Percentiles rank a stretch among this genome's conserved stretches.
phyloP scores from a whole-genome alignment of 2,888 invertebrate species.

The Napeogenes inachia region DNA sequence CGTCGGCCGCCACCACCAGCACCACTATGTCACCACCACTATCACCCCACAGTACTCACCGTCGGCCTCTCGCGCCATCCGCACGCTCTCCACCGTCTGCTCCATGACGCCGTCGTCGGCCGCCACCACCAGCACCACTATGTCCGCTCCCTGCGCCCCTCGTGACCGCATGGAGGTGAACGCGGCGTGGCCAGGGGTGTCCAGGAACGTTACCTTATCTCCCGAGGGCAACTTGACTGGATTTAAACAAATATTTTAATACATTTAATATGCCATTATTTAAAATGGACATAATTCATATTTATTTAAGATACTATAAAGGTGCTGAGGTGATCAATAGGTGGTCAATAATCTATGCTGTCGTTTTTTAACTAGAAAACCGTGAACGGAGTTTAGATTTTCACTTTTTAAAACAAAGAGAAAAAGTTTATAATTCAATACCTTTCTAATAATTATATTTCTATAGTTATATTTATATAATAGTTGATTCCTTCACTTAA shows the following conservation, averaged over 20 bases:
- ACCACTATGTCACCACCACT: conserved; percentile 92
- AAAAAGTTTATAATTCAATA: no score
- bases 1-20: conserved; percentile 95
- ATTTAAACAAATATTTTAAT: neutral
- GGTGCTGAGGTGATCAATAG: no score
- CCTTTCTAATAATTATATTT: no score
- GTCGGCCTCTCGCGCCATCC: conserved; percentile 87
- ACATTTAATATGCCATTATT: no score
- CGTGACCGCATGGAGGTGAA: conserved; percentile 95
- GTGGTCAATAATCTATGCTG: no score
- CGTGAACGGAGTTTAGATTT: no score
- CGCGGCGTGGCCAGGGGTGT: conserved; percentile 99
- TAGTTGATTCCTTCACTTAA: no score
- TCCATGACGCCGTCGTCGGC: conserved; percentile 99
- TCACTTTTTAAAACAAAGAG: no score
- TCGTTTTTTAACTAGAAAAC: no score
- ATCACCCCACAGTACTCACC: conserved; percentile 58
- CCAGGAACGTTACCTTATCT: conserved; percentile 93
- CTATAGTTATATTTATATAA: no score
- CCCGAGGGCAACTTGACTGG: conserved; percentile 82
- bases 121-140: conserved; percentile 96
- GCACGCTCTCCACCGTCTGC: conserved; percentile 95
- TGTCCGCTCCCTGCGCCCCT: conserved; percentile 96
- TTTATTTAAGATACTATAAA: no score
- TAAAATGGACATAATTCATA: no score